A percentile compares a stretch with the other conserved stretches of the same genome.
Conservation (phyloP, 2,888 invertebrate species). For the Octodonta nipae region DNA sequence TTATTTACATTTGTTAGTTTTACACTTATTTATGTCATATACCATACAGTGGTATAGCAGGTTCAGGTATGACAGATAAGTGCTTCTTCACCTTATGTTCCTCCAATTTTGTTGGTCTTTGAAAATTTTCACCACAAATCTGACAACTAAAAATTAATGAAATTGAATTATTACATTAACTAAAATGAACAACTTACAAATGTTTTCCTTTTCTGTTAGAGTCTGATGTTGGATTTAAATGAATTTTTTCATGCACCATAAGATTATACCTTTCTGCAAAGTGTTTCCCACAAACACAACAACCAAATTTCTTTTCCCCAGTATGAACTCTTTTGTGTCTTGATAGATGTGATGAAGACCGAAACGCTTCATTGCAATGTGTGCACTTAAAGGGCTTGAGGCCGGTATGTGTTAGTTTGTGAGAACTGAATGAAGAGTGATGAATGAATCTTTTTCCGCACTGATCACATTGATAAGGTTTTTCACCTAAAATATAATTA, state of each 20-base stretch:
- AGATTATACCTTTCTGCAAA: constrained; percentile 44
- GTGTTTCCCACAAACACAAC: constrained; percentile 43
- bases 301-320: constrained; percentile 48
- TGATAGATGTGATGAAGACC: constrained; percentile 53
- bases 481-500: constrained; percentile 22
- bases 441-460: constrained; percentile 40
- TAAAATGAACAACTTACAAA: constrained; percentile 6
- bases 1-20: too few species aligned
- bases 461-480: constrained; percentile 28
- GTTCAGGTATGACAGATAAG: constrained; percentile 1
- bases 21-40: not conserved
- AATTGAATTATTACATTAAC: too few species aligned
- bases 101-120: constrained; percentile 25
- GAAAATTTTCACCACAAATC: constrained; percentile 24
- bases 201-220: constrained; percentile 10
- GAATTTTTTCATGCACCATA: constrained; percentile 26
- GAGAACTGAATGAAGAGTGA: constrained; percentile 58
- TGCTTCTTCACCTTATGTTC: constrained; percentile 25
- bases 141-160: constrained; percentile 19
- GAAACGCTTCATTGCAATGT: constrained; percentile 46
- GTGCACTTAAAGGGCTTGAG: constrained; percentile 46
- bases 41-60: not conserved
- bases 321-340: constrained; percentile 54
- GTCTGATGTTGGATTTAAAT: constrained; percentile 9
- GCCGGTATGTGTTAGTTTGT: constrained; percentile 50